These are phyloP conservation scores for Venustaconcha ellipsiformis DNA, from an alignment of 1,140 invertebrate genomes.

Conservation along the genomic window DNA sequence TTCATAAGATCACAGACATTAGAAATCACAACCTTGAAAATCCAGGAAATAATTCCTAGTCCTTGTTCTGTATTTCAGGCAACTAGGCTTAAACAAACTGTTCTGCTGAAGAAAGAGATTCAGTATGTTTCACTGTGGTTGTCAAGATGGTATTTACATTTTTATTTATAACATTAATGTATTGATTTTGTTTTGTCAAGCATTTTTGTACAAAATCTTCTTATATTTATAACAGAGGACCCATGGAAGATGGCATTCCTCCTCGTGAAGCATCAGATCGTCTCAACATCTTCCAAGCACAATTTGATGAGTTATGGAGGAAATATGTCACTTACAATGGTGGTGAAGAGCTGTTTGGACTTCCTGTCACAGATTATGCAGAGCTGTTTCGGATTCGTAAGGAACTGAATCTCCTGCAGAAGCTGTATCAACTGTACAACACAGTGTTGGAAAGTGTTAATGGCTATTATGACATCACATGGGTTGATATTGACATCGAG, in stretches of 20 bases:
- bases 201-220: not conserved
- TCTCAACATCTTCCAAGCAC: conserved; percentile 91
- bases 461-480: conserved; percentile 93
- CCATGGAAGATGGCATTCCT: conserved; percentile 90
- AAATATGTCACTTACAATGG: conserved; percentile 93
- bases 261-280: conserved; percentile 94
- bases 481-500: conserved; percentile 93
- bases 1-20: no score
- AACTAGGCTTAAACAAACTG: no score
- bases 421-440: conserved; percentile 96
- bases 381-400: conserved; percentile 91
- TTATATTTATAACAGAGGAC: conserved; percentile 73
- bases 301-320: conserved; percentile 96
- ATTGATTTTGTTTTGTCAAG: no score
- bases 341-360: conserved; percentile 94
- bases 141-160: no score
- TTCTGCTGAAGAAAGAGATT: no score
- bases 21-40: no score
- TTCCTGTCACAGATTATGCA: conserved; percentile 91
- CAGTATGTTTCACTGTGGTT: no score
- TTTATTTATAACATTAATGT: no score
- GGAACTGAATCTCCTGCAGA: conserved; percentile 94
- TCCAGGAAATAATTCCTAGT: no score
- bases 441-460: conserved; percentile 96
- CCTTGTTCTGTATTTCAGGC: no score